A percentile compares a stretch with the other conserved stretches of the same genome.
These are phyloP conservation scores for Drosophila leontia DNA, from an alignment of 1,140 invertebrate genomes.

Conservation along the genomic window DNA sequence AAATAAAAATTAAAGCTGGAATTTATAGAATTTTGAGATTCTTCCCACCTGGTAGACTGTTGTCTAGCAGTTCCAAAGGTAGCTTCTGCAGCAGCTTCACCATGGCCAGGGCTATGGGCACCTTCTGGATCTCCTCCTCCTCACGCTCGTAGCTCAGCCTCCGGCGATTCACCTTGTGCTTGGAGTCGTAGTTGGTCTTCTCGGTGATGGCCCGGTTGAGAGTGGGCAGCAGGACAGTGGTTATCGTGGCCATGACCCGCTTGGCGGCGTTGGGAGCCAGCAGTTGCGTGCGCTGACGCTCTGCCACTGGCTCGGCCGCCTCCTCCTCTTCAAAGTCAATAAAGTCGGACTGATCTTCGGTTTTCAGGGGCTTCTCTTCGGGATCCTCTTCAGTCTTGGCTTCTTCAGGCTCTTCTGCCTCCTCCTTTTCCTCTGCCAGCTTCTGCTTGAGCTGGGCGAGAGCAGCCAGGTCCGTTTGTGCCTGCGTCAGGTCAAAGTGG, in stretches of 20 bases:
- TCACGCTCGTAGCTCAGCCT: conserved; percentile 88
- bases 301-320: conserved; percentile 38
- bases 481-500: conserved; percentile 94
- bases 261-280: conserved; percentile 89
- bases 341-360: conserved; percentile 48
- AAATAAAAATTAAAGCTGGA: background rate
- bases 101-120: conserved; percentile 96
- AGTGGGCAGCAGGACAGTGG: conserved; percentile 86
- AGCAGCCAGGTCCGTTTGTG: conserved; percentile 75
- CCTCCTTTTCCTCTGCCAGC: conserved; percentile 19
- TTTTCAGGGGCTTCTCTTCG: conserved; percentile 41
- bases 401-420: conserved; percentile 40
- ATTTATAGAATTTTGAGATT: background rate
- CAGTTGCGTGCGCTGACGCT: conserved; percentile 79
- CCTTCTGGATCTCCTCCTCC: conserved; percentile 95
- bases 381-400: conserved; percentile 58
- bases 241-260: conserved; percentile 89
- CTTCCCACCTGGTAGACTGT: conserved; percentile 89
- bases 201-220: conserved; percentile 88
- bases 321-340: conserved; percentile 58
- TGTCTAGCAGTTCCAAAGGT: conserved; percentile 90
- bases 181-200: conserved; percentile 90
- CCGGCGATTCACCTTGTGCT: conserved; percentile 93
- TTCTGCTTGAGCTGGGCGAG: conserved; percentile 50
- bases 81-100: conserved; percentile 96